Percentiles rank a stretch among this genome's conserved stretches.
phyloP scores from a whole-genome alignment of 2,888 invertebrate species.

The Lasioglossum pauxillum region DNA sequence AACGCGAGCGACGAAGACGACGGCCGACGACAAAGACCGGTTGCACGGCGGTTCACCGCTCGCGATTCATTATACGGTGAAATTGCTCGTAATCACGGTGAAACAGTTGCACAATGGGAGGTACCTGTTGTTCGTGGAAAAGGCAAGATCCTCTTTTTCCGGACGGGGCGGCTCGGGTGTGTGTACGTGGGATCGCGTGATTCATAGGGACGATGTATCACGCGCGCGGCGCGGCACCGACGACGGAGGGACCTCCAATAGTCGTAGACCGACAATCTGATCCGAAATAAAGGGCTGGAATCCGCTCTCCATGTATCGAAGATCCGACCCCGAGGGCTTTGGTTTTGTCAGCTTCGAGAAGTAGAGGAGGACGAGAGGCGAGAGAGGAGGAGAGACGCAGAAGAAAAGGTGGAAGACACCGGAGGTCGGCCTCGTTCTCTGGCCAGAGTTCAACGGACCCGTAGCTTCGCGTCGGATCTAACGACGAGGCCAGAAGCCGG shows the following conservation, averaged over 20 bases:
- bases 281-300: conserved; percentile 19
- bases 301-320: neutral
- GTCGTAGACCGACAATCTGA: conserved; percentile 9
- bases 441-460: conserved; percentile 66
- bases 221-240: neutral
- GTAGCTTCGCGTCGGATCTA: conserved; percentile 55
- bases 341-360: conserved; percentile 35
- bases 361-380: neutral
- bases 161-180: neutral
- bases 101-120: conserved; percentile 15
- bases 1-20: neutral
- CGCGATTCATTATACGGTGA: conserved; percentile 16
- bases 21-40: neutral
- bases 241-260: neutral
- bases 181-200: conserved; percentile 3
- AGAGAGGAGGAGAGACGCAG: neutral
- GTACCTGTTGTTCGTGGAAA: conserved; percentile 9
- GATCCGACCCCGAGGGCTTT: conserved; percentile 1
- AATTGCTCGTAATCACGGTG: conserved; percentile 15
- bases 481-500: conserved; percentile 39
- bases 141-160: conserved; percentile 10
- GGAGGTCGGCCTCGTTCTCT: conserved; percentile 60
- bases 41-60: neutral
- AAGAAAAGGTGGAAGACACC: neutral
- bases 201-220: conserved; percentile 16